Evolutionary conservation across 2,888 invertebrate genomes (phyloP).

Genomic region (Drosophila eohydei): DNA sequence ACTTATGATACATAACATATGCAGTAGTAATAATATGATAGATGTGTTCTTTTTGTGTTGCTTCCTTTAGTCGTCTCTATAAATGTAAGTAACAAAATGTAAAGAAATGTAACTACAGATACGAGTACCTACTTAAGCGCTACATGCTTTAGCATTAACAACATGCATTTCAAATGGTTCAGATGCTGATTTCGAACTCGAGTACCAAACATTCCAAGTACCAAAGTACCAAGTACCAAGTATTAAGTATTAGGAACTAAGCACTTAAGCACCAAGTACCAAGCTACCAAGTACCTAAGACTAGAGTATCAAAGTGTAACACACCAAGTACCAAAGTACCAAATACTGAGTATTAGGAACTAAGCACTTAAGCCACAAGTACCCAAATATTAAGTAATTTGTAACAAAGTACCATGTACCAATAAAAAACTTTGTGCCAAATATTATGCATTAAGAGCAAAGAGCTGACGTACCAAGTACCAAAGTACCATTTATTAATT

Average conservation of each 20-base stretch:
- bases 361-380: background rate
- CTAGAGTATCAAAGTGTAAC: background rate
- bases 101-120: conserved; percentile 67
- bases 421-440: background rate
- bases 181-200: conserved; percentile 18
- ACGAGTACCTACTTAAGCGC: conserved; percentile 77
- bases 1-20: conserved; percentile 37
- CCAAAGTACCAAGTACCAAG: background rate
- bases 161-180: conserved; percentile 68
- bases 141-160: conserved; percentile 80
- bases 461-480: background rate
- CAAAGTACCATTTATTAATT: background rate
- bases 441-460: background rate
- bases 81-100: conserved; percentile 79
- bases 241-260: background rate
- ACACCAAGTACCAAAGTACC: background rate
- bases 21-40: conserved; percentile 25
- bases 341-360: background rate
- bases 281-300: background rate
- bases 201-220: conserved; percentile 44
- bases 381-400: background rate
- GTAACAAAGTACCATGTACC: background rate
- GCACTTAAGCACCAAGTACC: background rate
- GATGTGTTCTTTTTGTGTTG: conserved; percentile 15
- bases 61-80: conserved; percentile 38